phyloP scores from a whole-genome alignment of 2,888 invertebrate genomes.

The Drosophila anceps region DNA sequence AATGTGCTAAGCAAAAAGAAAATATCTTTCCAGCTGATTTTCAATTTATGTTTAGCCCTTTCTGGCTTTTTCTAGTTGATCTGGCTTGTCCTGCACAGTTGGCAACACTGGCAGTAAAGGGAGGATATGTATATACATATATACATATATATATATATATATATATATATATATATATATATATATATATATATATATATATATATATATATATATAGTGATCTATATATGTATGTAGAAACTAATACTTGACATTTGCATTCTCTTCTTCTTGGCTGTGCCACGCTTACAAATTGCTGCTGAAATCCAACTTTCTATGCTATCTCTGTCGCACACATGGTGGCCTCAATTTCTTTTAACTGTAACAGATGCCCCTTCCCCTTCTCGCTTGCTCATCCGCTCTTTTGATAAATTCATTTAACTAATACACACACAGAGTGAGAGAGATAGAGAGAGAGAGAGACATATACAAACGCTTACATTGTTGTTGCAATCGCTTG shows the following conservation, averaged over 20 bases:
- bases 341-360: slow-evolving; percentile 36
- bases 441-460: slow-evolving; percentile 14
- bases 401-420: slow-evolving; percentile 58
- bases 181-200: not conserved
- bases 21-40: too few relatives aligned
- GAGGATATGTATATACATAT: too few relatives aligned
- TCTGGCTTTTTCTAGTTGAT: too few relatives aligned
- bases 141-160: too few relatives aligned
- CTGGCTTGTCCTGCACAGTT: too few relatives aligned
- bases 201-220: not conserved
- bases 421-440: slow-evolving; percentile 24
- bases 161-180: too few relatives aligned
- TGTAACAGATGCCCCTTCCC: slow-evolving; percentile 19
- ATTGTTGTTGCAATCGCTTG: slow-evolving; percentile 56
- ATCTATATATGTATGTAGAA: not conserved
- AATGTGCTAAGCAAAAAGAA: too few relatives aligned
- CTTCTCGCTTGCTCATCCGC: slow-evolving; percentile 12
- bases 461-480: slow-evolving; percentile 57
- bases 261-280: not conserved
- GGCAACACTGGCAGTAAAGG: too few relatives aligned
- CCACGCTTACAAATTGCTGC: slow-evolving; percentile 24
- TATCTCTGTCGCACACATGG: slow-evolving; percentile 13
- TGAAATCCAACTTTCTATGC: slow-evolving; percentile 23
- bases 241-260: not conserved
- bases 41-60: too few relatives aligned